Percentiles rank a stretch among this genome's conserved stretches.
phyloP scores from a whole-genome alignment of 2,113 vertebrate genomes.

The Cairina moschata region DNA sequence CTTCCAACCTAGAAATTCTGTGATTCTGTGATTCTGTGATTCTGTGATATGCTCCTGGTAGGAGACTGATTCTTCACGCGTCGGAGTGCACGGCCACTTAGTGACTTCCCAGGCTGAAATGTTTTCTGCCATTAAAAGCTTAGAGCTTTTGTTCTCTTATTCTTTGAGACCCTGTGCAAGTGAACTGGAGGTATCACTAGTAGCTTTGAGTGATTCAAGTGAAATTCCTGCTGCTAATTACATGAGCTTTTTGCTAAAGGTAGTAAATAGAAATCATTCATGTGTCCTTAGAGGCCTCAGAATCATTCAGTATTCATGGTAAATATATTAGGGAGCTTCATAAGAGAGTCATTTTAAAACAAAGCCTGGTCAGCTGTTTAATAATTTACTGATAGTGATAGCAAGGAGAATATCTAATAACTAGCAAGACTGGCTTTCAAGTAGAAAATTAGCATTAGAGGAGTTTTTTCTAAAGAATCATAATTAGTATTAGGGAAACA shows the following conservation, averaged over 20 bases:
- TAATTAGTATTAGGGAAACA: slow-evolving; percentile 68
- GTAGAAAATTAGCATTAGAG: slow-evolving; percentile 73
- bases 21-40: too few relatives aligned
- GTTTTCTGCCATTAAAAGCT: background rate
- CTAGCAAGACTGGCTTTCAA: slow-evolving; percentile 75
- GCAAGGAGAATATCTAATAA: slow-evolving; percentile 80
- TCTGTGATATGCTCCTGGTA: background rate
- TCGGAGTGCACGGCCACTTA: background rate
- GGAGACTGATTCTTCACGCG: slow-evolving; percentile 3
- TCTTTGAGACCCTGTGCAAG: background rate
- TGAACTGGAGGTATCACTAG: slow-evolving; percentile 30
- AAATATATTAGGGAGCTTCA: slow-evolving; percentile 75
- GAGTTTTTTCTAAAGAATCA: slow-evolving; percentile 14
- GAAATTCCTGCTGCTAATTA: slow-evolving; percentile 74
- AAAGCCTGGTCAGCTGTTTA: slow-evolving; percentile 82
- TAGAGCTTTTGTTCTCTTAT: background rate
- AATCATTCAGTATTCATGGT: slow-evolving; percentile 74
- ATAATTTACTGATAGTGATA: slow-evolving; percentile 81
- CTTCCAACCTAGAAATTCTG: too few relatives aligned
- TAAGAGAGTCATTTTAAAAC: slow-evolving; percentile 79
- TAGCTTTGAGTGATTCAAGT: slow-evolving; percentile 15
- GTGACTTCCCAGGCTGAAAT: slow-evolving; percentile 1
- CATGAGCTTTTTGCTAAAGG: slow-evolving; percentile 73
- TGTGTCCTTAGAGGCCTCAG: slow-evolving; percentile 63
- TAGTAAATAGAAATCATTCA: slow-evolving; percentile 75